phyloP scores from a whole-genome alignment of 2,888 invertebrate species.

The Spicauda simplicius region DNA sequence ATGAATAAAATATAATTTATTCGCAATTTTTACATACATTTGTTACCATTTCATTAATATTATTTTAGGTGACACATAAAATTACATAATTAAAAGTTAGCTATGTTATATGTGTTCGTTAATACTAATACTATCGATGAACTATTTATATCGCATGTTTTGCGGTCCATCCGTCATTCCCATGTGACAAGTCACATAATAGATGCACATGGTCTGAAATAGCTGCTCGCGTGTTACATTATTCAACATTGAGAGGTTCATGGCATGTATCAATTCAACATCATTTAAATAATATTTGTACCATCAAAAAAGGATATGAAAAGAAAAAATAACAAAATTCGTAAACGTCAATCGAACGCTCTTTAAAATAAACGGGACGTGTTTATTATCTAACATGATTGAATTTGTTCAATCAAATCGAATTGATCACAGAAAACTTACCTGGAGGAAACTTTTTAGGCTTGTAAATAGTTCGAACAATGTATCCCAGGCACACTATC shows the following conservation, averaged over 20 bases:
- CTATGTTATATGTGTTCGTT: no score
- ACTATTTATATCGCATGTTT: conserved; percentile 32
- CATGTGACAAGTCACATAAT: conserved; percentile 16
- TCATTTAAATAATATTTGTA: not conserved
- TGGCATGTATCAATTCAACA: not conserved
- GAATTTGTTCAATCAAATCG: conserved; percentile 11
- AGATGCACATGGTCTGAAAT: conserved; percentile 22
- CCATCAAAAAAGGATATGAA: no score
- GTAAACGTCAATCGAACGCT: no score
- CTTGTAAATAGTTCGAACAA: conserved; percentile 54
- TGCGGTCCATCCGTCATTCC: conserved; percentile 27
- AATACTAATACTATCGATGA: not conserved
- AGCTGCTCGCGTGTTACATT: conserved; percentile 7
- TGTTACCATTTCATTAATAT: no score
- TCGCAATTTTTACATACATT: no score
- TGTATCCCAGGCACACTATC: conserved; percentile 15
- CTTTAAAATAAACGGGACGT: not conserved
- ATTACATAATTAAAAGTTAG: no score
- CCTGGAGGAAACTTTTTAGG: conserved; percentile 82
- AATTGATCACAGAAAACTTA: conserved; percentile 50
- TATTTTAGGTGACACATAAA: no score
- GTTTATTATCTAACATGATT: conserved; percentile 25
- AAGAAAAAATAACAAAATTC: no score
- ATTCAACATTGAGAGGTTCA: conserved; percentile 9
- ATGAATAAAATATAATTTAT: no score